phyloP scores from a whole-genome alignment of 1,140 invertebrate genomes.

The Thaumatotibia leucotreta region DNA sequence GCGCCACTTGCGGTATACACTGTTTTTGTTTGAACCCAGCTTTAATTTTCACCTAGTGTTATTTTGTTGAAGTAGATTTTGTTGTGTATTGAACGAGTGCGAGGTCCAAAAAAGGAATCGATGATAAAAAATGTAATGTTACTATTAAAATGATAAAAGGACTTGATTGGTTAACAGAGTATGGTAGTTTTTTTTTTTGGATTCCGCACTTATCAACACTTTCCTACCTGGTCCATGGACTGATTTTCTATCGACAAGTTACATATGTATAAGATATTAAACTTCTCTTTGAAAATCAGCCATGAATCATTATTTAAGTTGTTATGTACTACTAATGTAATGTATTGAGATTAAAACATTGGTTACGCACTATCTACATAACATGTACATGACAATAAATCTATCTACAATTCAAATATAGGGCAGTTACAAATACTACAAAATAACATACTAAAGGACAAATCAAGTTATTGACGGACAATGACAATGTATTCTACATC shows the following conservation, averaged over 20 bases:
- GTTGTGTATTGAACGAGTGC: not conserved
- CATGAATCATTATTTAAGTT: not conserved
- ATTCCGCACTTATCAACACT: not conserved
- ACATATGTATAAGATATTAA: not conserved
- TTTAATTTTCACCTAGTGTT: slow-evolving; percentile 33
- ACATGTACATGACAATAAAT: not conserved
- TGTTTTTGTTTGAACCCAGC: slow-evolving; percentile 64
- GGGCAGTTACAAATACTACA: slow-evolving; percentile 12
- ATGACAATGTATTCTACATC: not conserved
- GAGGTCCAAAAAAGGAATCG: not conserved
- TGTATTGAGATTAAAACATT: not conserved
- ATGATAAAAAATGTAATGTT: too few species aligned
- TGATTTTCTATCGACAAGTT: not conserved
- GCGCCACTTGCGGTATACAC: slow-evolving; percentile 82
- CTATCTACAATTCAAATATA: not conserved
- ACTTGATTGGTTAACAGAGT: too few species aligned
- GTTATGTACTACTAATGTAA: not conserved
- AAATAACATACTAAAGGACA: slow-evolving; percentile 9
- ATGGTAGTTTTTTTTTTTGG: not conserved
- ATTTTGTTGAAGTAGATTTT: not conserved
- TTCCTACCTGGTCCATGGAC: not conserved
- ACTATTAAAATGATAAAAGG: too few species aligned
- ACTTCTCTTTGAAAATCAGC: too few species aligned
- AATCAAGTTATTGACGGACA: not conserved
- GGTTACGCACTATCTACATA: slow-evolving; percentile 1